Evolutionary conservation across 2,113 vertebrate species (phyloP).

Genomic region (Lampris incognitus): DNA sequence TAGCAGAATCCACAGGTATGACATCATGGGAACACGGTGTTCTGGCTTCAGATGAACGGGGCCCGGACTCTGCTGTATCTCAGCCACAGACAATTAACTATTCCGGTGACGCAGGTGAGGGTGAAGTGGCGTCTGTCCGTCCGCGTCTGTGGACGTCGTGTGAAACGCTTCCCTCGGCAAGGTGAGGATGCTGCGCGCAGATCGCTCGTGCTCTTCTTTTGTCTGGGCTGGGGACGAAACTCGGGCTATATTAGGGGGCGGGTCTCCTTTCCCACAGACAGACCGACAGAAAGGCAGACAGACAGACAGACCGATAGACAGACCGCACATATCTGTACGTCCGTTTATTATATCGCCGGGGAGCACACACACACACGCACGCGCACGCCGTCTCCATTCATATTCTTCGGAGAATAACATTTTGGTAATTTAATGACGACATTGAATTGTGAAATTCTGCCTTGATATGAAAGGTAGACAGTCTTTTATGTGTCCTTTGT

Average conservation of each 20-base stretch:
- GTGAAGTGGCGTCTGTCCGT: slow-evolving; percentile 35
- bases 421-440: too few species aligned
- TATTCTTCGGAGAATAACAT: too few species aligned
- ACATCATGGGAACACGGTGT: slow-evolving; percentile 77
- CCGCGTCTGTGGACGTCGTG: slow-evolving; percentile 54
- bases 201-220: slow-evolving; percentile 57
- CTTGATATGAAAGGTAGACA: too few species aligned
- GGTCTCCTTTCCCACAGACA: slow-evolving; percentile 44
- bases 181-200: slow-evolving; percentile 54
- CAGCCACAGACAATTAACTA: slow-evolving; percentile 39
- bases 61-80: slow-evolving; percentile 7
- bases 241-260: slow-evolving; percentile 71
- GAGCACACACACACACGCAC: too few species aligned
- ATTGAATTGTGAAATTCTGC: too few species aligned
- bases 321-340: background rate
- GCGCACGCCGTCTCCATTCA: too few species aligned
- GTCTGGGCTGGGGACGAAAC: slow-evolving; percentile 72
- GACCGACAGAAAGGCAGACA: slow-evolving; percentile 3
- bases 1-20: slow-evolving; percentile 82
- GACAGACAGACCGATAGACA: background rate
- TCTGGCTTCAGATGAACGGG: slow-evolving; percentile 52
- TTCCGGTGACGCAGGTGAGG: slow-evolving; percentile 46
- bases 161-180: slow-evolving; percentile 45
- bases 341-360: too few species aligned
- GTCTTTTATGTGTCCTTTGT: too few species aligned